Evolutionary conservation across 2,113 vertebrate species (phyloP).

Genomic region (Gymnarchus niloticus): DNA sequence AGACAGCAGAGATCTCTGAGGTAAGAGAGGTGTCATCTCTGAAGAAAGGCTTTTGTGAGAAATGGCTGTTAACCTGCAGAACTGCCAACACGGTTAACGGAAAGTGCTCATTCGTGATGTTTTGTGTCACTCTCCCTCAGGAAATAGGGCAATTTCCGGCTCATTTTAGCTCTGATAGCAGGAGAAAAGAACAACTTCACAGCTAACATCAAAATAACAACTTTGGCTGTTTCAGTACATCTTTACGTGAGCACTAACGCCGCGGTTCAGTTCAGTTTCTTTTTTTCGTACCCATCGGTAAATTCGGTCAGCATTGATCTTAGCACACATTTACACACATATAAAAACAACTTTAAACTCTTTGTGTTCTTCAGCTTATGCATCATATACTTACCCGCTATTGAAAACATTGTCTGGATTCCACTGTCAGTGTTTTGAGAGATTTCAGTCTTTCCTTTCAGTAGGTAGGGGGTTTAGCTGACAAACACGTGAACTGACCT

Average conservation of each 20-base stretch:
- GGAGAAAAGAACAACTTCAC: background rate
- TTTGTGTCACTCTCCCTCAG: background rate
- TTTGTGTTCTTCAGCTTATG: too few species aligned
- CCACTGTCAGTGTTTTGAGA: too few species aligned
- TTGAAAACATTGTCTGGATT: too few species aligned
- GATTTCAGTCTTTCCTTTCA: too few species aligned
- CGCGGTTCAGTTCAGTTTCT: too few species aligned
- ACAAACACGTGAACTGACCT: too few species aligned
- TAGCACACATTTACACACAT: too few species aligned
- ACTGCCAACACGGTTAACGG: slow-evolving; percentile 22
- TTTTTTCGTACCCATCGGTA: too few species aligned
- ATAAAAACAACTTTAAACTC: too few species aligned
- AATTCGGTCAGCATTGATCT: too few species aligned
- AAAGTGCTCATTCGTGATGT: background rate
- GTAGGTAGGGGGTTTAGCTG: too few species aligned
- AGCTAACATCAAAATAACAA: background rate
- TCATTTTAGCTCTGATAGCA: background rate
- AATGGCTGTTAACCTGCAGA: slow-evolving; percentile 25
- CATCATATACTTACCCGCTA: too few species aligned
- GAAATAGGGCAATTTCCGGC: background rate
- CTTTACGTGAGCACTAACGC: background rate
- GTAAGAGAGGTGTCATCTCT: background rate
- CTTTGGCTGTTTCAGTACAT: background rate
- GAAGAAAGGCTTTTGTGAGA: background rate
- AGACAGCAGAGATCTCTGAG: background rate